phyloP scores from a whole-genome alignment of 2,113 vertebrate genomes.

The Channa maculata region DNA sequence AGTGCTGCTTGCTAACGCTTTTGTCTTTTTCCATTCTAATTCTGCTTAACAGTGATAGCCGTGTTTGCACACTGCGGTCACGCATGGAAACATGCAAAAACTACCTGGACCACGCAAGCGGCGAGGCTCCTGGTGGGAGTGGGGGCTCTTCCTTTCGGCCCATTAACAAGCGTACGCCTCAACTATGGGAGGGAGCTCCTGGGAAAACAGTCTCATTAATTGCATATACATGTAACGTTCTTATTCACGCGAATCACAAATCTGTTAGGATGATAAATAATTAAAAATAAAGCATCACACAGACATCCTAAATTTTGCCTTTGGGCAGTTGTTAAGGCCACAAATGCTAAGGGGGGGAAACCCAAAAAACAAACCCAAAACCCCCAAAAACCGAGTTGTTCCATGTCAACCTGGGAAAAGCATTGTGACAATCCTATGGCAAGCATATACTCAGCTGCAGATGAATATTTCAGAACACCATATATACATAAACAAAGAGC shows the following conservation, averaged over 20 bases:
- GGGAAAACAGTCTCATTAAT: constrained; percentile 57
- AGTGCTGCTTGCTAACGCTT: constrained; percentile 21
- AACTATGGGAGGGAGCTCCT: constrained; percentile 1
- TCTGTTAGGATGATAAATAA: constrained; percentile 57
- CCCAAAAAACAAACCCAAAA: too few relatives aligned
- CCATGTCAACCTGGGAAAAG: constrained; percentile 57
- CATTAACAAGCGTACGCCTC: constrained; percentile 6
- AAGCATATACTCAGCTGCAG: constrained; percentile 36
- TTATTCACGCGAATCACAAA: constrained; percentile 47
- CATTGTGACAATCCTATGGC: constrained; percentile 56
- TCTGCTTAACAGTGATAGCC: neutral
- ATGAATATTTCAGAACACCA: constrained; percentile 25
- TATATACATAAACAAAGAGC: constrained; percentile 51
- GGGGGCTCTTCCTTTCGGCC: constrained; percentile 17
- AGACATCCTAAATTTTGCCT: constrained; percentile 50
- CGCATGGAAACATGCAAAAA: constrained; percentile 5
- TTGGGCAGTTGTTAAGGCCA: constrained; percentile 70
- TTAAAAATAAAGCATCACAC: constrained; percentile 50
- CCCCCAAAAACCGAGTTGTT: constrained; percentile 33
- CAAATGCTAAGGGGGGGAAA: constrained; percentile 44
- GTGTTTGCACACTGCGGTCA: neutral
- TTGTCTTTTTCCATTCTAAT: neutral
- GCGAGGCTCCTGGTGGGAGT: constrained; percentile 28
- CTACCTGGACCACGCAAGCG: neutral
- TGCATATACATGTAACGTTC: constrained; percentile 62